A percentile compares a stretch with the other conserved stretches of the same genome.
phyloP scores from a whole-genome alignment of 2,888 invertebrate genomes.

The Selenia dentaria region DNA sequence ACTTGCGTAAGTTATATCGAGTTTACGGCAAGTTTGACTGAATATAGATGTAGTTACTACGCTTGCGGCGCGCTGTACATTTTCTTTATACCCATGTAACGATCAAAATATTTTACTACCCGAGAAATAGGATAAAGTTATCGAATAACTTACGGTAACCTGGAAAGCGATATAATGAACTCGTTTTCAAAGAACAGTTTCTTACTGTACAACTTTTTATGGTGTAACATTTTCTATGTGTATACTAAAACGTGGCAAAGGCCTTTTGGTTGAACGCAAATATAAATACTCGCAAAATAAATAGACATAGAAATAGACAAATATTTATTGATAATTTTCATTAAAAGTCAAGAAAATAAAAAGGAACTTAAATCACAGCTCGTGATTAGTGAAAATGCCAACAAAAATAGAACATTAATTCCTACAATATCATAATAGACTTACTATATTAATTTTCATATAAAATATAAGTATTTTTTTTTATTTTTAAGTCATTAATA shows the following conservation, averaged over 20 bases:
- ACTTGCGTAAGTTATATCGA: conserved; percentile 13
- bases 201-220: conserved; percentile 13
- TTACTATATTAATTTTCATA: no score
- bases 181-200: conserved; percentile 3
- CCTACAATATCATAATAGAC: no score
- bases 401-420: no score
- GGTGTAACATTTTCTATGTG: conserved; percentile 6
- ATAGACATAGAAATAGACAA: no score
- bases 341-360: no score
- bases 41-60: conserved; percentile 2
- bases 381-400: no score
- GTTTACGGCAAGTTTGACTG: conserved; percentile 5
- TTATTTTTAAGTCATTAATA: no score
- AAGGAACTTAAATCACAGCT: no score
- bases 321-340: no score
- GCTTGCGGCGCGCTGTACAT: not conserved
- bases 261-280: not conserved
- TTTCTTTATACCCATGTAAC: conserved; percentile 1
- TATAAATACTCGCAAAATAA: no score
- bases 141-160: conserved; percentile 7
- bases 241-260: conserved; percentile 8
- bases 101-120: conserved; percentile 28
- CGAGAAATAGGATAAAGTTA: conserved; percentile 20
- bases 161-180: conserved; percentile 8
- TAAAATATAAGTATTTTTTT: no score